Conservation (phyloP, 2,113 vertebrate species). For the Dissostichus mawsoni region DNA sequence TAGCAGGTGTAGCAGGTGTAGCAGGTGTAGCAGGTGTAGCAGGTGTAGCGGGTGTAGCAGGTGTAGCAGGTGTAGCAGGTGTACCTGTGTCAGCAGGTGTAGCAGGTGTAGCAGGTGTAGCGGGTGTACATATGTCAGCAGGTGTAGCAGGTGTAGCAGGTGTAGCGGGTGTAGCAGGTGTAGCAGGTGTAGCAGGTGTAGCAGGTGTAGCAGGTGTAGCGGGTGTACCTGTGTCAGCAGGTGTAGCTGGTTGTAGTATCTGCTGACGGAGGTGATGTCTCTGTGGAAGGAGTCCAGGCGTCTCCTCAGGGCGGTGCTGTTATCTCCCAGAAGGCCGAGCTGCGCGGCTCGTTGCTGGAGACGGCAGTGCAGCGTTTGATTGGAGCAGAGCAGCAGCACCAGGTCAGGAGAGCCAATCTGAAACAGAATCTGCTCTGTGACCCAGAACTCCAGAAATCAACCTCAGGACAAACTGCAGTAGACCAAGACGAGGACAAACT, state of each 20-base stretch:
- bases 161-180: too few species aligned
- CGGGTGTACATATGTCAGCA: background rate
- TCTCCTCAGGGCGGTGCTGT: constrained; percentile 15
- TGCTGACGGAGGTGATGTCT: constrained; percentile 25
- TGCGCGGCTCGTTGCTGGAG: constrained; percentile 20
- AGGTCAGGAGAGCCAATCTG: constrained; percentile 41
- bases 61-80: background rate
- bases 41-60: too few species aligned
- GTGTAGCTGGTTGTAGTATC: constrained; percentile 41
- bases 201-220: background rate
- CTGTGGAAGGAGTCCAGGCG: constrained; percentile 29
- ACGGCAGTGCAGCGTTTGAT: constrained; percentile 22
- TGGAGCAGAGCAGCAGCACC: constrained; percentile 51
- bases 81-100: too few species aligned
- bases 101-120: background rate
- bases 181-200: background rate
- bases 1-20: background rate
- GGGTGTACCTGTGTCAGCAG: constrained; percentile 27
- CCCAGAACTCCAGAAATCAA: too few species aligned
- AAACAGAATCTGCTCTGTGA: too few species aligned
- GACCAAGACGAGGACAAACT: too few species aligned
- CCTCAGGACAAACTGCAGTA: too few species aligned
- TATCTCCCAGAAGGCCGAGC: constrained; percentile 34
- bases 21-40: background rate
- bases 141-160: background rate